Evolutionary conservation across 2,888 invertebrate species (phyloP), one percentile per base, ranked within the genome.

Genomic region (Dasypolia templi): DNA sequence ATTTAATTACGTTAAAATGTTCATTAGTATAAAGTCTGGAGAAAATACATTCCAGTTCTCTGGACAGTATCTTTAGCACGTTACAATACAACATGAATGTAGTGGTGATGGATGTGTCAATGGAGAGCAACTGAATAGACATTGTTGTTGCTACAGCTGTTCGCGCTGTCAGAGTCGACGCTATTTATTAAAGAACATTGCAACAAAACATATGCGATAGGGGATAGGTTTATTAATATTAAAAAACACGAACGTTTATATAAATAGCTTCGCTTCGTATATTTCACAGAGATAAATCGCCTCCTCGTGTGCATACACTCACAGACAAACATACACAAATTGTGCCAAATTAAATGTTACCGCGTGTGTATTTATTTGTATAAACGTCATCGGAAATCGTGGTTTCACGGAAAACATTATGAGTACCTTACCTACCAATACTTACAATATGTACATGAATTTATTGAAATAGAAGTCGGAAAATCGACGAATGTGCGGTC

Each of bases 221-320:
- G n/a, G n/a, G n/a, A n/a, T n/a, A n/a, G n/a, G n/a, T n/a, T n/a
- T 46, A 67, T 35, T 55, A 9, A 59, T 72, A 77, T 53, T 35
- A 67, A 64, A 77, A 72, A 26, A 66, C 51, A 56, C n/a, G 32
- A 29, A 49, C 19, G 35, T 22, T 62, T 32, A 35, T 64, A 70
- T 67, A 81, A 59, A 78, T 71, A 56, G 46, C 56, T 64, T 14
- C 51, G 65, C 32, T 78, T 68, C 63, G 64, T 46, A 78, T 58
- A 74, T 71, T 66, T 77, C 39, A 71, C 67, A 58, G 53, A 53
- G 71, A 81, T 78, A 81, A 74, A 78, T 78, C 63, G 53, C 32
- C 7, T 19, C 26, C 67, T 44, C 35, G 55, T 66, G 53, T 64
- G 42, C 39, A 12, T 12, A 51, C 1, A 12, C n/a, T 19, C 5